Conservation (phyloP, 2,888 invertebrate species). For the Ephialtes manifestator region DNA sequence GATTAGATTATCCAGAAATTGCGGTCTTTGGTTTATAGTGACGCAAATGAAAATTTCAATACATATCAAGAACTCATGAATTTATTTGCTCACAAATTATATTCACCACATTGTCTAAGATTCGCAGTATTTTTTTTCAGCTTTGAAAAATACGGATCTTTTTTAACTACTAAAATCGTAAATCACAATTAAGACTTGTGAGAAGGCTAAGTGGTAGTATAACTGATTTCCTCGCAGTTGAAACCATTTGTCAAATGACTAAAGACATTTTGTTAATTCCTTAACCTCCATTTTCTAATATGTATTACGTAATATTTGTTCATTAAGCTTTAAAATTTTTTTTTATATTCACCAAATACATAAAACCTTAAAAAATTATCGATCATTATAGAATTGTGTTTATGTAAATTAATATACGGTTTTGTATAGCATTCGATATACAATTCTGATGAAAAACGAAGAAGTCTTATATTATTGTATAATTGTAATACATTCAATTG, state of each 20-base stretch:
- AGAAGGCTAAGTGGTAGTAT: no score
- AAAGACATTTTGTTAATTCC: neutral
- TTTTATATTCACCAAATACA: no score
- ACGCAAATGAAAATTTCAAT: neutral
- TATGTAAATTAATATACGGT: no score
- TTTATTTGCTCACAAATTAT: neutral
- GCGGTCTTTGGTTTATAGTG: neutral
- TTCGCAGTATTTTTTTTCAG: neutral
- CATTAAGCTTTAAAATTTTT: no score
- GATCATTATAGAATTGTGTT: no score
- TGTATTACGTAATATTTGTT: neutral
- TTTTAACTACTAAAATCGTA: constrained; percentile 35
- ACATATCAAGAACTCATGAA: neutral
- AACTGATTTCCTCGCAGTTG: neutral
- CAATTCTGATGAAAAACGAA: no score
- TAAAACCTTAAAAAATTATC: no score
- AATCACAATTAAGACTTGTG: neutral
- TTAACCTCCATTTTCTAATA: neutral
- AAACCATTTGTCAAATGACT: neutral
- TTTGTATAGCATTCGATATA: no score
- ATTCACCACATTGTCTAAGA: neutral
- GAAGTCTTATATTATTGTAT: no score
- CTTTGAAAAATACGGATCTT: neutral
- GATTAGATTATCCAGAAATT: neutral
- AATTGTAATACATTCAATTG: no score